Base-by-base conservation (phyloP, 92 coral and sea anemone genomes). In the Parazoanthus darwini region DNA sequence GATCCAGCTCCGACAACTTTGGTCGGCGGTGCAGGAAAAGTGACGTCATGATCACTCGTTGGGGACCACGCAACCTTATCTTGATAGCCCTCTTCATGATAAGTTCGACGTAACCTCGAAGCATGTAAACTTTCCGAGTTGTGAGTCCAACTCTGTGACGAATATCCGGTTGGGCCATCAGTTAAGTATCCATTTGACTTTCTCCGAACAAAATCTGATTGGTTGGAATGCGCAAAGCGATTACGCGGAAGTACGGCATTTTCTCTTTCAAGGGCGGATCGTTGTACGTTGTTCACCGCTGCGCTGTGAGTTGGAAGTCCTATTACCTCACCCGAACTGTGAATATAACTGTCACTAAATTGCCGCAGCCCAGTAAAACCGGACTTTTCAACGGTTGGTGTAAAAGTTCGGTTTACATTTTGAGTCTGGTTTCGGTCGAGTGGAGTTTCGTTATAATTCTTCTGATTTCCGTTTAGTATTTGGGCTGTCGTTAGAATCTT, bases 41-140 rank as follows among this genome's bases (percentile, higher is more conserved):
- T 76, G 80, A 76, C 54, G 80, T 39, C 80, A 74, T 11, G 78
- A 74, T 35, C 22, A 76, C 54, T 22, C 14, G 79, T 74, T 35
- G 44, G 79, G 23, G 80, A 76, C 51, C 80, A 39, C 15, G 14
- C 54, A 37, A 42, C 29, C 3, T 39, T 39, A 6, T 42, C 80
- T 1, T 36, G 33, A 36, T 18, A 36, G 1, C 26, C 54, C 23
- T 76, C 42, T 25, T 54, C 80, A 39, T 20, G 51, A 42, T 23
- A 39, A 25, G 54, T 76, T n/a, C 80, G 80, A 76, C n/a, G 26
- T 18, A 38, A 16, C 44, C 6, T 75, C 33, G 79, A 75, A 75
- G 54, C 25, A 39, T 76, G 23, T 20, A 76, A 76, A 18, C 80
- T 76, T 29, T 39, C 80, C 54, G 80, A 1, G 48, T 11, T 39